phyloP scores from a whole-genome alignment of 2,797 vertebrate species.

The Pagetopsis macropterus region DNA sequence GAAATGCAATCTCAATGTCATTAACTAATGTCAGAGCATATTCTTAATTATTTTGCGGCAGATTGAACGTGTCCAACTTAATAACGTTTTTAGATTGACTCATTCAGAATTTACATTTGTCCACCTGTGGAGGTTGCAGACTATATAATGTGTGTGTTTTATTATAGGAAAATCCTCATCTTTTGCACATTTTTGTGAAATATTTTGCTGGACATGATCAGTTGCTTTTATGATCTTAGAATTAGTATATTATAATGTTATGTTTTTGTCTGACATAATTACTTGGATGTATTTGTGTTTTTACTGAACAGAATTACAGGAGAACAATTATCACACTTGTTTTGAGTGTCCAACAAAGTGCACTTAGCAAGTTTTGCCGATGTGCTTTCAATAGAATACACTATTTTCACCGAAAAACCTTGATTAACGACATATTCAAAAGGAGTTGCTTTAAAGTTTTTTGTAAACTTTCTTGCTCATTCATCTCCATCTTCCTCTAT shows the following conservation, averaged over 20 bases:
- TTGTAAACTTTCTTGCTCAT: constrained; percentile 20
- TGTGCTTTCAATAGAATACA: too few species aligned
- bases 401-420: neutral
- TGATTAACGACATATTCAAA: constrained; percentile 40
- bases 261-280: neutral
- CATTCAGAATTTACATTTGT: constrained; percentile 17
- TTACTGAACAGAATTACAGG: neutral
- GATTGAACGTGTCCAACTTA: constrained; percentile 12
- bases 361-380: constrained; percentile 1
- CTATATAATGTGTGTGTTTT: neutral
- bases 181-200: neutral
- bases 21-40: constrained; percentile 43
- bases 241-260: neutral
- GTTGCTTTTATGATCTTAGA: neutral
- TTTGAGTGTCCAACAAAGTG: neutral
- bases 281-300: constrained; percentile 4
- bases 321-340: neutral
- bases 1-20: constrained; percentile 44
- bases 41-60: constrained; percentile 50
- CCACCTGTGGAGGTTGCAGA: neutral
- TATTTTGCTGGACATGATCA: neutral
- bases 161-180: neutral
- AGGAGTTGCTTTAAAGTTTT: constrained; percentile 33
- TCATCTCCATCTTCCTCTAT: constrained; percentile 14
- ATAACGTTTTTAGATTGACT: constrained; percentile 16